Base-by-base conservation (phyloP, 2,113 vertebrate species). In the Albula glossodonta region DNA sequence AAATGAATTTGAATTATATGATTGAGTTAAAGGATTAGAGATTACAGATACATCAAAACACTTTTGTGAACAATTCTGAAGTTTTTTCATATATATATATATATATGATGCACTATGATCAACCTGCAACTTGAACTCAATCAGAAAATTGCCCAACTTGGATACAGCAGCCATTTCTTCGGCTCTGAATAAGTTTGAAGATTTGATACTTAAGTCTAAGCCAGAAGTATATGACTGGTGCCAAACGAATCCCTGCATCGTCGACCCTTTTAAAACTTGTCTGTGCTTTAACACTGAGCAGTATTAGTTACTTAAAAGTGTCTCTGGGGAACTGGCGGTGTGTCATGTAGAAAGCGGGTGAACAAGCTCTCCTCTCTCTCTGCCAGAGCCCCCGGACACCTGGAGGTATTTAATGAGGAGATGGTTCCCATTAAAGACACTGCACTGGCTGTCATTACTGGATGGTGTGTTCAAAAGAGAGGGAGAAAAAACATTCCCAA, bases 321-420 rank as follows among this genome's bases (percentile, higher is more conserved):
- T 82, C 85, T 86, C 63, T 51, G 81, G 52, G 66, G 80, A 86
- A 6, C 81, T 15, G 52, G 51, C 70, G n/a, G 51, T 25, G 85
- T 78, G 31, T 50, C 70, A 48, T 86, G 81, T 52, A 77, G 66
- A 52, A 84, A 84, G 83, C 51, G 10, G 63, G 80, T 51, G 51
- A 78, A 82, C 52, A 78, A 48, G 51, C 80, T 51, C 57, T 10
- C 49, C 57, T 70, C 80, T 81, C 57, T 81, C 31, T 66, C 78
- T 63, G 53, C 52, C 78, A 17, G 31, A 86, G 63, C 66, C 57
- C 63, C 81, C 66, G 17, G 81, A 78, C 81, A 82, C 80, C 85
- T 57, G 85, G 66, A 78, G 85, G 51, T 86, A 53, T 60, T 83
- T 86, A 86, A 82, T 86, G 66, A 56, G 51, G 80, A 83, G 60